Evolutionary conservation across 2,888 invertebrate species (phyloP).

Genomic region (Caenorhabditis drosophilae): DNA sequence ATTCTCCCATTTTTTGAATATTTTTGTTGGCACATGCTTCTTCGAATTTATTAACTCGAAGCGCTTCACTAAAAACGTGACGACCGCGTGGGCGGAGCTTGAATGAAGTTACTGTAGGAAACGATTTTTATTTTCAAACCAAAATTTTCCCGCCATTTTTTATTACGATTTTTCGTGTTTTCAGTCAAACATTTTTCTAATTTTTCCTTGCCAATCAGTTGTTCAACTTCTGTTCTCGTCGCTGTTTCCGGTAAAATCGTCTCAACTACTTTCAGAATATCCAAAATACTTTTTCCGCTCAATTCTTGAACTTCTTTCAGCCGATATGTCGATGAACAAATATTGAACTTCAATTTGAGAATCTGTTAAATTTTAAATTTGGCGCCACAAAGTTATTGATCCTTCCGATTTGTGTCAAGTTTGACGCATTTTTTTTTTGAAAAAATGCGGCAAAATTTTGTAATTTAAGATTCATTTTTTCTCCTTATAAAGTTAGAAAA

Average conservation of each 20-base stretch:
- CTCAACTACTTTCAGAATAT: slow-evolving; percentile 33
- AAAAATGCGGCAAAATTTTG: no score
- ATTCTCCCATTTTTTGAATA: slow-evolving; percentile 73
- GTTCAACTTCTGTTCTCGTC: slow-evolving; percentile 21
- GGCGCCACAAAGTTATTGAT: no score
- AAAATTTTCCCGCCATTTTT: neutral
- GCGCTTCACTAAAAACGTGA: slow-evolving; percentile 85
- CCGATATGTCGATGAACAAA: slow-evolving; percentile 19
- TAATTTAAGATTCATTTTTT: no score
- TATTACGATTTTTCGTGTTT: slow-evolving; percentile 42
- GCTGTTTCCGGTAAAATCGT: slow-evolving; percentile 28
- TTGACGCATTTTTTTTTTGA: no score
- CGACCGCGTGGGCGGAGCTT: slow-evolving; percentile 84
- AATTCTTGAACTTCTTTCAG: slow-evolving; percentile 43
- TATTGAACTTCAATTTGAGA: slow-evolving; percentile 20
- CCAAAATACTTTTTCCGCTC: slow-evolving; percentile 22
- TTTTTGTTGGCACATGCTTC: slow-evolving; percentile 73
- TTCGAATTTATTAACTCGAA: slow-evolving; percentile 82
- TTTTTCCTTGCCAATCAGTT: slow-evolving; percentile 34
- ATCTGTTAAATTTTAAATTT: no score
- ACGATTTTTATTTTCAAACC: neutral
- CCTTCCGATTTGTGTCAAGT: no score
- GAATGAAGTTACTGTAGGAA: slow-evolving; percentile 68
- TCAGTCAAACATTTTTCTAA: slow-evolving; percentile 36
- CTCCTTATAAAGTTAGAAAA: no score